phyloP scores from a whole-genome alignment of 2,797 vertebrate species.

The Sebastes goodei region DNA sequence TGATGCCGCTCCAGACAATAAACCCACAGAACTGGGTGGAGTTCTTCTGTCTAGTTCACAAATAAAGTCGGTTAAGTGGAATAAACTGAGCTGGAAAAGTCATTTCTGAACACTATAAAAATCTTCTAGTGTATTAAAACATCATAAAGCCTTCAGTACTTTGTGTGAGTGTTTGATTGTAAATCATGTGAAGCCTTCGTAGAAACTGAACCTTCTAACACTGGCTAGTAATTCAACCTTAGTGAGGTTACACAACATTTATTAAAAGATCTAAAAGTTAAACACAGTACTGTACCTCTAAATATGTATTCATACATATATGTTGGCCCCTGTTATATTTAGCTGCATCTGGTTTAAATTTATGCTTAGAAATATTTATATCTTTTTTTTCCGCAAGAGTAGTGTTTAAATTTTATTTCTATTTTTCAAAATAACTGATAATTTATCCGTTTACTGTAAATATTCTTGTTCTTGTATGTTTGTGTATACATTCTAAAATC shows the following conservation, averaged over 20 bases:
- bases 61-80: slow-evolving; percentile 29
- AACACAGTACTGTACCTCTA: not conserved
- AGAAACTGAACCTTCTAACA: not conserved
- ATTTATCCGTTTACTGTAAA: not conserved
- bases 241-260: not conserved
- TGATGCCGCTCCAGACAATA: slow-evolving; percentile 1
- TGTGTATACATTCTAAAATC: not conserved
- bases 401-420: not conserved
- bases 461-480: not conserved
- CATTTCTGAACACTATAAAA: slow-evolving; percentile 38
- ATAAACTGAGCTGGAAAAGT: slow-evolving; percentile 25
- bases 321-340: not conserved
- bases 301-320: not conserved
- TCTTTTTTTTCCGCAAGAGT: not conserved
- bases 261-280: not conserved
- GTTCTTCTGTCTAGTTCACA: slow-evolving; percentile 1
- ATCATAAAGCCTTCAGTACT: not conserved
- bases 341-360: not conserved
- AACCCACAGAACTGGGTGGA: slow-evolving; percentile 35
- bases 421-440: too few species aligned
- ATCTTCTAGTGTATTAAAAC: not conserved
- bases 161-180: not conserved
- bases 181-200: not conserved
- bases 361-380: not conserved
- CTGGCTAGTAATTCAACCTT: not conserved